Base-by-base conservation (phyloP, 2,888 invertebrate species). In the Theretra japonica region DNA sequence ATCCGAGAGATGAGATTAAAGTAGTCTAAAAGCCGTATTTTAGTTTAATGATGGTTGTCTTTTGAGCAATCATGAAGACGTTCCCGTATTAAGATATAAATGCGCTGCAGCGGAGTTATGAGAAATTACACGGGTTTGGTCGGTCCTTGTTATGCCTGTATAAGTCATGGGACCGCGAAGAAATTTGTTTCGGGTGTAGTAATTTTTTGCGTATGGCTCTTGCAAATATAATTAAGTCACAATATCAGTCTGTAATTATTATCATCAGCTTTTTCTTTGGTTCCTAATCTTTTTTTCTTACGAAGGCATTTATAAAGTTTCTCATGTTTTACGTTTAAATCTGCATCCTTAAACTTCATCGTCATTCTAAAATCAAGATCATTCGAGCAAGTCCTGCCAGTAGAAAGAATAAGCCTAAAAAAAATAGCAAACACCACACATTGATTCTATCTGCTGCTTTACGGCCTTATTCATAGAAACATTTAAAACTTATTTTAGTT, bases 1-100 rank as follows among this genome's bases (percentile, higher is more conserved):
- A 85, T 86, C 78, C 60, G 70, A 71, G 73, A 56, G 79, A 73
- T 68, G 71, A 83, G 80, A 86, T 88, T 85, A 82, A 82, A 86
- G 80, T 80, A 83, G 80, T 78, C 77, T 84, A 82, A 84, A 81
- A 82, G 83, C 76, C 80, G 83, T 89, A 89, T 88, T 87, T 88
- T 83, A 86, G 77, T 77, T 88, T 87, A 84, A 89, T 86, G 79
- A 76, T 78, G 75, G 75, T 81, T 81, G 82, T 83, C 76, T 82
- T 81, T 81, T 81, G 73, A 79, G 82, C 78, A 83, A 85, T 82
- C 82, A 79, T 78, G 75, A 82, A 79, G 77, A 81, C 78, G 79
- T 76, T 76, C 72, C 75, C 70, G 74, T 80, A 80, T 83, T 79
- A 81, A 84, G 80, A 82, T 77, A 83, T 85, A 85, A 85, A 83